Conservation (phyloP, 2,888 invertebrate genomes). For the Phengaris alcon region DNA sequence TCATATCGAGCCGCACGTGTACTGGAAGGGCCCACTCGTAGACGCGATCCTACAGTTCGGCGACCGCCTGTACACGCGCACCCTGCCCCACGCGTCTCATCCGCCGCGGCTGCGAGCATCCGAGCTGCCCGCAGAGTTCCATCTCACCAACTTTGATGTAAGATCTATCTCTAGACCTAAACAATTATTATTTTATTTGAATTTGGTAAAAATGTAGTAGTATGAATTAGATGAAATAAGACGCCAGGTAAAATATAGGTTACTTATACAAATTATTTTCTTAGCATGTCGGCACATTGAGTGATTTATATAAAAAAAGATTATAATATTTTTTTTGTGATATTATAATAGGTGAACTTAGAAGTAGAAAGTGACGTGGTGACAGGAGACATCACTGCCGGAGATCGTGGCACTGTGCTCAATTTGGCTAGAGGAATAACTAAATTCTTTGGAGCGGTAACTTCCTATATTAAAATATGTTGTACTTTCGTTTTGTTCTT, state of each 20-base stretch:
- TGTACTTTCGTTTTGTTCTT: background rate
- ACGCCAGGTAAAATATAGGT: no score
- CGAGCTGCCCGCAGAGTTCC: conserved; percentile 55
- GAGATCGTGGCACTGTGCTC: conserved; percentile 52
- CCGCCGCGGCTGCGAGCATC: conserved; percentile 49
- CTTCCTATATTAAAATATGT: background rate
- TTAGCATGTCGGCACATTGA: no score
- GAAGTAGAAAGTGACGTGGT: conserved; percentile 52
- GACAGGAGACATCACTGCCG: conserved; percentile 61
- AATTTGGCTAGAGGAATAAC: conserved; percentile 52
- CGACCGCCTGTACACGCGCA: conserved; percentile 78
- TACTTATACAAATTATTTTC: no score
- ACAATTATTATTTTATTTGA: no score
- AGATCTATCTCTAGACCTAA: conserved; percentile 38
- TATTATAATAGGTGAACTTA: conserved; percentile 49
- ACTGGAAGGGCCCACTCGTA: conserved; percentile 78
- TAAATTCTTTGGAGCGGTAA: conserved; percentile 59
- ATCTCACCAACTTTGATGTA: conserved; percentile 66
- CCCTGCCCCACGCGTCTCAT: conserved; percentile 50
- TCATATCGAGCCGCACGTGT: conserved; percentile 74
- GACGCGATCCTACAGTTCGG: conserved; percentile 82
- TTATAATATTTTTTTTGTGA: conserved; percentile 14
- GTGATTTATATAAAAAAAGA: background rate
- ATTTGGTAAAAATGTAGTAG: no score
- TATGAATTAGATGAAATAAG: background rate